phyloP scores from a whole-genome alignment of 2,888 invertebrate genomes.

The Clitarchus hookeri region DNA sequence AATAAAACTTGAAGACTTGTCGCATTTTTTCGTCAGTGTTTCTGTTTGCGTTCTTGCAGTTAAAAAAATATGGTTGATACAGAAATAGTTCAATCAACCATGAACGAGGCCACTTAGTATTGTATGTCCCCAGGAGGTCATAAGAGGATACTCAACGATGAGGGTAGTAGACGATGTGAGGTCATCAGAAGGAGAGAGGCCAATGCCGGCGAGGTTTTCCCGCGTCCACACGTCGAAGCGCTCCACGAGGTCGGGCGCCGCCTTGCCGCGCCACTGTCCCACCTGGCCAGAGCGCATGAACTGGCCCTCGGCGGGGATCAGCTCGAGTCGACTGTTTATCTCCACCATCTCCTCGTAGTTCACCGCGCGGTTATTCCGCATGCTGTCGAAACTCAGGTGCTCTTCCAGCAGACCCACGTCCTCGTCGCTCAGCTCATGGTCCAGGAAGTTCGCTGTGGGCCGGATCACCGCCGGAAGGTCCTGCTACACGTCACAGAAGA shows the following conservation, averaged over 20 bases:
- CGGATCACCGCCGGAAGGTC: conserved; percentile 59
- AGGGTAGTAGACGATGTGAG: no score
- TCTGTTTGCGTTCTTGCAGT: no score
- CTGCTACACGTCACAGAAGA: conserved; percentile 43
- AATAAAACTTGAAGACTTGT: no score
- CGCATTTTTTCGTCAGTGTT: no score
- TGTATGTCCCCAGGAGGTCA: no score
- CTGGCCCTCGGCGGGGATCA: no score
- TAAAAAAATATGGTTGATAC: no score
- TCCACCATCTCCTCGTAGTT: conserved; percentile 62
- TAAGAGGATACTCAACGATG: no score
- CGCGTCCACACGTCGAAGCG: conserved; percentile 59
- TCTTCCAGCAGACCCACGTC: conserved; percentile 56
- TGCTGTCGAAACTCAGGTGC: conserved; percentile 64
- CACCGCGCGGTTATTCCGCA: conserved; percentile 64
- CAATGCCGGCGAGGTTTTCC: conserved; percentile 50
- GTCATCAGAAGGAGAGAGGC: conserved; percentile 42
- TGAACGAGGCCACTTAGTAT: no score
- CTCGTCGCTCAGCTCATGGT: conserved; percentile 54
- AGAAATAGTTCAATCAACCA: no score
- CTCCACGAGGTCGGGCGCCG: conserved; percentile 52
- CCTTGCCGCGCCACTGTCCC: conserved; percentile 52
- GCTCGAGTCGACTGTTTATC: no score
- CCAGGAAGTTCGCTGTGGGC: conserved; percentile 59
- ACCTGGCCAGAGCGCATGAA: conserved; percentile 57